Evolutionary conservation across 2,888 invertebrate genomes (phyloP).

Genomic region (Trachelus stipa): DNA sequence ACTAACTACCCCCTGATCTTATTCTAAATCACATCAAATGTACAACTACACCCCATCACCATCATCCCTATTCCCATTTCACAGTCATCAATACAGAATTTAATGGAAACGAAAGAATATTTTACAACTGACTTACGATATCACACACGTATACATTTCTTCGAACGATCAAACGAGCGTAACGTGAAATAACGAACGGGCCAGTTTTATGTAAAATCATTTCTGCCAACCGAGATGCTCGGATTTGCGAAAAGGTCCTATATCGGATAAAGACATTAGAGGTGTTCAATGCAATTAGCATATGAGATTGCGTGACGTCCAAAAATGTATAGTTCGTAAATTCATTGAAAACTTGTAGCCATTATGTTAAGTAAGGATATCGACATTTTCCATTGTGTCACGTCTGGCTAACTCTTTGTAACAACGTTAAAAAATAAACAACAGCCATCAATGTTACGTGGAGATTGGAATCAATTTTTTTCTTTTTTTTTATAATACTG

Average conservation of each 20-base stretch:
- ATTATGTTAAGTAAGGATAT: neutral
- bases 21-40: constrained; percentile 55
- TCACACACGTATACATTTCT: constrained; percentile 2
- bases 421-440: neutral
- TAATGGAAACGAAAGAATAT: constrained; percentile 31
- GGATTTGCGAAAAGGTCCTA: neutral
- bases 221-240: neutral
- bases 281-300: neutral
- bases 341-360: neutral
- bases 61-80: constrained; percentile 49
- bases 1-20: constrained; percentile 56
- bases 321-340: neutral
- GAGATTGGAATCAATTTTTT: neutral
- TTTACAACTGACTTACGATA: constrained; percentile 3
- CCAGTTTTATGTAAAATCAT: neutral
- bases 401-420: neutral
- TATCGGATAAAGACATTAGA: neutral
- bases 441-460: neutral
- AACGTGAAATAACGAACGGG: neutral
- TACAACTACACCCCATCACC: constrained; percentile 50
- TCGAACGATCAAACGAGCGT: neutral
- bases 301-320: neutral
- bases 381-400: neutral
- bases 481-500: neutral
- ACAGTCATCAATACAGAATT: constrained; percentile 49